phyloP scores from a whole-genome alignment of 1,140 invertebrate genomes.

The Halictus rubicundus region DNA sequence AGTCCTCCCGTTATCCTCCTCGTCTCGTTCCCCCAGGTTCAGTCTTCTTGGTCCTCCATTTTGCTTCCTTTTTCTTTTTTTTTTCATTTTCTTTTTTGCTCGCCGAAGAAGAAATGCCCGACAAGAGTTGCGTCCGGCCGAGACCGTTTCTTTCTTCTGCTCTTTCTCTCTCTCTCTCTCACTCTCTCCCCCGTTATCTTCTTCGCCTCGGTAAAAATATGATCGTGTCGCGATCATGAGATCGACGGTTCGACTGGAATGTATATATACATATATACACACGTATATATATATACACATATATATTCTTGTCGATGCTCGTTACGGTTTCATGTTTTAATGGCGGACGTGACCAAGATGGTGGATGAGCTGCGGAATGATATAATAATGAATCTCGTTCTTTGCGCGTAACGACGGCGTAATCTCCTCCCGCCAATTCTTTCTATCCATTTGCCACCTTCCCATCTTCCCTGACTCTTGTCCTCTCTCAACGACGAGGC shows the following conservation, averaged over 20 bases:
- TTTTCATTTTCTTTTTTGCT: too few species aligned
- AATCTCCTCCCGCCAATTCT: not conserved
- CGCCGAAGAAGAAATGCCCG: not conserved
- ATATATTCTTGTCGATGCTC: not conserved
- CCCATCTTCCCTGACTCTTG: not conserved
- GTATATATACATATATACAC: not conserved
- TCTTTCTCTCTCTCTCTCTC: not conserved
- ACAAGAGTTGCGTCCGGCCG: conserved; percentile 13
- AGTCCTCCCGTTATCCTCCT: conserved; percentile 13
- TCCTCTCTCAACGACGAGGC: not conserved
- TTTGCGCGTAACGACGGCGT: conserved; percentile 53
- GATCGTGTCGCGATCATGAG: not conserved
- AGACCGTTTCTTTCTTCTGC: not conserved
- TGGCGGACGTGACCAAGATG: conserved; percentile 18
- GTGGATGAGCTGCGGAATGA: conserved; percentile 16
- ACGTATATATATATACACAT: not conserved
- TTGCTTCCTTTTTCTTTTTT: not conserved
- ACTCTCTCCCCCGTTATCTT: not conserved
- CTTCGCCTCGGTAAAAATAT: not conserved
- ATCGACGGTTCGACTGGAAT: conserved; percentile 24
- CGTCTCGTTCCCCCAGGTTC: not conserved
- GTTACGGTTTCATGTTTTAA: not conserved
- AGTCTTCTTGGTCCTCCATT: conserved; percentile 33
- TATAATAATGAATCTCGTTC: conserved; percentile 43
- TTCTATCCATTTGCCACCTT: conserved; percentile 13